phyloP scores from a whole-genome alignment of 2,888 invertebrate species.

The Carterocephalus palaemon region DNA sequence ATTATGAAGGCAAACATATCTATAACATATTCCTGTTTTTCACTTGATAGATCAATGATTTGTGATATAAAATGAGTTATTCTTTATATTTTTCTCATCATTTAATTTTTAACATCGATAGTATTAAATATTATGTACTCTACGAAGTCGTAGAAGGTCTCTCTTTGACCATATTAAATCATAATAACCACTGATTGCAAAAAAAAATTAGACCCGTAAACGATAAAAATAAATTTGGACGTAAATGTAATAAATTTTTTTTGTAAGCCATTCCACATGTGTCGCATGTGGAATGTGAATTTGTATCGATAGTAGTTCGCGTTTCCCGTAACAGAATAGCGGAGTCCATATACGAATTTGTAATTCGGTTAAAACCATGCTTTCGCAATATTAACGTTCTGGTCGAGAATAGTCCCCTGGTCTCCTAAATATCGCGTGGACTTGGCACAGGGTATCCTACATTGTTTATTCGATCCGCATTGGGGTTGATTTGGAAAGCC shows the following conservation, averaged over 20 bases:
- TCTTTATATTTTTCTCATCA: no score
- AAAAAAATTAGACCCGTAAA: conserved; percentile 7
- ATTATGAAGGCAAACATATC: no score
- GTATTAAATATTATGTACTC: no score
- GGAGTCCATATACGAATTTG: not conserved
- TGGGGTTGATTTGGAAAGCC: conserved; percentile 10
- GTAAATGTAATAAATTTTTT: not conserved
- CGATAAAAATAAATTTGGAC: not conserved
- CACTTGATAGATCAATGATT: no score
- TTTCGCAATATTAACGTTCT: conserved; percentile 12
- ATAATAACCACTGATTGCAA: no score
- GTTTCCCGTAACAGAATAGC: not conserved
- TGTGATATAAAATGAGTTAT: no score
- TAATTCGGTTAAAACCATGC: conserved; percentile 3
- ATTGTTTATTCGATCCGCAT: conserved; percentile 22
- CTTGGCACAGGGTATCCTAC: conserved; percentile 20
- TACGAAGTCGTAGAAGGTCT: no score
- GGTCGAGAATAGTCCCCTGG: conserved; percentile 7
- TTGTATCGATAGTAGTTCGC: not conserved
- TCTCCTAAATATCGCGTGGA: conserved; percentile 11
- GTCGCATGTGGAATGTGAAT: no score
- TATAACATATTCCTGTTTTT: no score
- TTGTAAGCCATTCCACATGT: no score
- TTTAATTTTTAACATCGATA: no score
- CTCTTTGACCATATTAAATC: no score